Percentiles rank a stretch among this genome's conserved stretches.
Evolutionary conservation across 1,140 invertebrate genomes (phyloP).

Genomic region (Littorina saxatilis): DNA sequence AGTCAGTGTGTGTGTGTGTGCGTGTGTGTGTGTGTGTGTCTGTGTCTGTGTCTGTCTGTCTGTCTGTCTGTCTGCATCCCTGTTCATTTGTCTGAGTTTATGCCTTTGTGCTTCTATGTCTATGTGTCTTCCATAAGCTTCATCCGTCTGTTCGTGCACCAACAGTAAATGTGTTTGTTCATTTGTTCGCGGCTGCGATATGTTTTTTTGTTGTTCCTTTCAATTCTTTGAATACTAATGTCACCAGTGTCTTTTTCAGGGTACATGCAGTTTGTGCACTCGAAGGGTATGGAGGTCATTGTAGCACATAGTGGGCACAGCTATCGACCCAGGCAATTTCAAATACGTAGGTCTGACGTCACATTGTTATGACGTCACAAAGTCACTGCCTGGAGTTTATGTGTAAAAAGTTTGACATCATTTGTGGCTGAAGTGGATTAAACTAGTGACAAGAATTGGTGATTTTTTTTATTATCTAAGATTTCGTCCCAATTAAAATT

Average conservation of each 20-base stretch:
- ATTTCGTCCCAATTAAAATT: too few species aligned
- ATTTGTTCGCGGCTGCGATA: too few species aligned
- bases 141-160: not conserved
- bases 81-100: not conserved
- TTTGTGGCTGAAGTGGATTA: too few species aligned
- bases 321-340: slow-evolving; percentile 22
- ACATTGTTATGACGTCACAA: too few species aligned
- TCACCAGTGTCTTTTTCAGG: slow-evolving; percentile 23
- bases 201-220: not conserved
- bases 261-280: slow-evolving; percentile 44
- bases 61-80: not conserved
- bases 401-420: too few species aligned
- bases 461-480: too few species aligned
- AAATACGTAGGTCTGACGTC: slow-evolving; percentile 22
- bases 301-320: slow-evolving; percentile 35
- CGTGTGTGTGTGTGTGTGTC: not conserved
- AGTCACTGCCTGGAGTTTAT: too few species aligned
- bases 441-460: too few species aligned
- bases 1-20: not conserved
- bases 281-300: slow-evolving; percentile 35
- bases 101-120: not conserved
- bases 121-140: not conserved
- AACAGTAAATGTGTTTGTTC: not conserved
- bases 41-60: not conserved
- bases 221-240: not conserved